Evolutionary conservation across 2,113 vertebrate species (phyloP), one percentile per base, ranked within the genome.

Genomic region (Heptranchias perlo): DNA sequence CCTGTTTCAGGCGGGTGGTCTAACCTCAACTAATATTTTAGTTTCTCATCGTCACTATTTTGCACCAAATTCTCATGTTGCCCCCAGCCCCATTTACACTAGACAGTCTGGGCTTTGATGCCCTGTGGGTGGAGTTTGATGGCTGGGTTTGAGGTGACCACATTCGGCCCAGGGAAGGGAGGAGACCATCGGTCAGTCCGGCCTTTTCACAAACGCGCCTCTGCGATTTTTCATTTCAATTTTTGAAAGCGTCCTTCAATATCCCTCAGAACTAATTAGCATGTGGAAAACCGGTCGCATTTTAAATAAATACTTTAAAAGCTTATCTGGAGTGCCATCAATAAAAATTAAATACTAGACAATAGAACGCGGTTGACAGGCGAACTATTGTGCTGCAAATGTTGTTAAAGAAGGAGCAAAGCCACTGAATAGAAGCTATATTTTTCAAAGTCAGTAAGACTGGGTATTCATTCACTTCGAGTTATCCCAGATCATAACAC

Each of bases 271-370:
- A 93, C 7, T 62, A 39, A 93, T 93, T 93, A 93, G 58, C 58
- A 62, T 93, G 89, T n/a, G 16, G 89, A 62, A 62, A 93, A 93
- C 54, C 58, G 58, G 58, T 39, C 58, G 6, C 58, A 62, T 93
- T 93, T 93, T 93, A 62, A 93, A 93, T 21, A 62, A 93, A 93
- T 93, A 93, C 89, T 61, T 62, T 93, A 93, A 93, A 62, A 93
- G 89, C 58, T 93, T 62, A 93, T 93, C 89, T 39, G 35, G 16
- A 93, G 58, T 23, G 35, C 31, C 89, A 93, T 93, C 89, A n/a
- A 93, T 93, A 93, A 93, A 82, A 93, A 93, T 93, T 93, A 93
- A 93, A 62, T 62, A 7, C 35, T 16, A 39, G 89, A 93, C 89
- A 93, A 93, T 91, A 52, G 58, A 58, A n/a, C 11, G 1, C 28